phyloP scores from a whole-genome alignment of 2,113 vertebrate genomes.

The Gobiocypris rarus region DNA sequence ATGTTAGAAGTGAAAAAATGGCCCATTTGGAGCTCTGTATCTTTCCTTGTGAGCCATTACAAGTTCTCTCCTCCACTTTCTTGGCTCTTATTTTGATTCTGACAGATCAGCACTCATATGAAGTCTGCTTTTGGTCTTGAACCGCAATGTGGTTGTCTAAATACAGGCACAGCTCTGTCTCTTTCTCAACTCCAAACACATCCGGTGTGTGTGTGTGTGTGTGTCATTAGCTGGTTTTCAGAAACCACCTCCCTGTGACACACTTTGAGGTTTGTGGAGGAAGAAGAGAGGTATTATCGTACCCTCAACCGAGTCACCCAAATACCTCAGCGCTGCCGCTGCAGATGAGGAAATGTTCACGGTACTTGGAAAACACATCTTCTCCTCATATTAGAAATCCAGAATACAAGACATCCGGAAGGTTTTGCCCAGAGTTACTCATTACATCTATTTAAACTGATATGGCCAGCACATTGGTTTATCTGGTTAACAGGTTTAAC shows the following conservation, averaged over 20 bases:
- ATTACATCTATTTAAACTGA: background rate
- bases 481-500: conserved; percentile 8
- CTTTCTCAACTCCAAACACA: conserved; percentile 64
- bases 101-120: conserved; percentile 41
- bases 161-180: conserved; percentile 52
- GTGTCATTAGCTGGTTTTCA: conserved; percentile 71
- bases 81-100: conserved; percentile 31
- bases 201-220: conserved; percentile 43
- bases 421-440: background rate
- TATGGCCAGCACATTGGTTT: conserved; percentile 13
- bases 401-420: background rate
- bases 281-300: conserved; percentile 40
- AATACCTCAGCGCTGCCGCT: conserved; percentile 8
- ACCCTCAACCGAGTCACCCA: conserved; percentile 37
- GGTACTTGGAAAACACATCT: conserved; percentile 22
- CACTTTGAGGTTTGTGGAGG: conserved; percentile 57
- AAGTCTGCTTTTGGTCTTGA: conserved; percentile 47
- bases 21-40: background rate
- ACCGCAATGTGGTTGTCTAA: conserved; percentile 53
- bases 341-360: conserved; percentile 29
- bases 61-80: background rate
- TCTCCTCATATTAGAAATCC: background rate
- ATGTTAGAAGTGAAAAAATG: background rate
- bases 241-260: conserved; percentile 54
- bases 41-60: conserved; percentile 5